Conservation (phyloP, 2,113 vertebrate species). For the Leptocoma aspasia region DNA sequence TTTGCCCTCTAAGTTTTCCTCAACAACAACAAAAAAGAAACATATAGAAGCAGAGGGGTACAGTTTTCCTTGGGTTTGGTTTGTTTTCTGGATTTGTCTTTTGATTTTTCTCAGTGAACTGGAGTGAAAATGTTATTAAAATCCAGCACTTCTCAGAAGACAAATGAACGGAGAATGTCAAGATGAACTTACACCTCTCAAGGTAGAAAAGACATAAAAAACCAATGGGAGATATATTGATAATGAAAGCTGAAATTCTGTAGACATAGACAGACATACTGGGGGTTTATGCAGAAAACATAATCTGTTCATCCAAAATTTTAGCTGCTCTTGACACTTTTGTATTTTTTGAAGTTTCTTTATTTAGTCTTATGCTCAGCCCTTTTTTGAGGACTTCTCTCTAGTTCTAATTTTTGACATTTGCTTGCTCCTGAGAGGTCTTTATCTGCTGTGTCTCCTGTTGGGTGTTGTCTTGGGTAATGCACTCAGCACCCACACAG, state of each 20-base stretch:
- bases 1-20: not conserved
- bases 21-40: not conserved
- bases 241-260: not conserved
- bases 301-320: not conserved
- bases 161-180: not conserved
- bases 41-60: not conserved
- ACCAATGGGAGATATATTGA: not conserved
- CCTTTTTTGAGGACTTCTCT: not conserved
- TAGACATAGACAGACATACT: not conserved
- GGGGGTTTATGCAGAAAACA: not conserved
- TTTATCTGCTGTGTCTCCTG: not conserved
- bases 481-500: slow-evolving; percentile 51
- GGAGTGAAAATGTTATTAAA: not conserved
- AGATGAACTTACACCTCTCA: not conserved
- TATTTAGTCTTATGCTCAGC: not conserved
- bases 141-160: not conserved
- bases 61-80: not conserved
- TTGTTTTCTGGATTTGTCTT: not conserved
- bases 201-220: not conserved
- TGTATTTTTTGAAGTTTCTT: not conserved
- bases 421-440: not conserved
- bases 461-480: not conserved
- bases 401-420: not conserved
- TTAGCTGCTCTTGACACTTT: slow-evolving; percentile 32
- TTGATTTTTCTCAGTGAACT: not conserved